Base-by-base conservation (phyloP, 2,888 invertebrate genomes). In the Cataglyphis altisquamis region DNA sequence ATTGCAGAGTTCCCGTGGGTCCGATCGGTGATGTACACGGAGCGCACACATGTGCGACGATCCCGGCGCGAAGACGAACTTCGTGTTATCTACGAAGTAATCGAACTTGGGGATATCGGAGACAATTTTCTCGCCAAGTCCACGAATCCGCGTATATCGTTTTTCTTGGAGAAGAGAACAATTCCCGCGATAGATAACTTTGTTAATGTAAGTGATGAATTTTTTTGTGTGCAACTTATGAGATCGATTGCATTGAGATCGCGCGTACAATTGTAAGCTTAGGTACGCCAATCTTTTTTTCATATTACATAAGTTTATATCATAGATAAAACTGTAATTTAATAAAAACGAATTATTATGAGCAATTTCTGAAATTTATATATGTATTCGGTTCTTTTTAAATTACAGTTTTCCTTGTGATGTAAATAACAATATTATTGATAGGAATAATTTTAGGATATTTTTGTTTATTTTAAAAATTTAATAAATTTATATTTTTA, bases 121-220 rank as follows among this genome's bases (percentile, higher is more conserved):
- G 68, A 84, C 84, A 87, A 88, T 88, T 87, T 88, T 87, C 85
- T 80, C 77, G 67, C 41, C 41, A 6, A 41, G 41, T 41, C 41
- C 41, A 45, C 18, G 60, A 21, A 45, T 78, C 32, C 67, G 29
- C 48, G 45, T 29, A 48, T 29, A n/a, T 15, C 12, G 32, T 32
- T 4, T 32, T 4, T 52, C 72, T 41, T 21, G 32, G 21, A 77
- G 12, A 15, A 52, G 52, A 52, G 52, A n/a, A 36, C 57, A 18
- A 41, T 21, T 52, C 3, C n/a, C 21, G 18, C 45, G 45, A 78
- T 72, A 32, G 60, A 72, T 72, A 57, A 10, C 29, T 57, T 39
- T 12, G 36, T 52, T 39, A 41, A 52, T 63, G 60, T n/a, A 29
- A 66, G 41, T 6, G 29, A 41, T 21, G 21, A 70, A 67, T 77